A percentile compares a stretch with the other conserved stretches of the same genome.
These are phyloP conservation scores for Antrozous pallidus DNA, from an alignment of 2,797 vertebrate genomes.

Conservation along the genomic window DNA sequence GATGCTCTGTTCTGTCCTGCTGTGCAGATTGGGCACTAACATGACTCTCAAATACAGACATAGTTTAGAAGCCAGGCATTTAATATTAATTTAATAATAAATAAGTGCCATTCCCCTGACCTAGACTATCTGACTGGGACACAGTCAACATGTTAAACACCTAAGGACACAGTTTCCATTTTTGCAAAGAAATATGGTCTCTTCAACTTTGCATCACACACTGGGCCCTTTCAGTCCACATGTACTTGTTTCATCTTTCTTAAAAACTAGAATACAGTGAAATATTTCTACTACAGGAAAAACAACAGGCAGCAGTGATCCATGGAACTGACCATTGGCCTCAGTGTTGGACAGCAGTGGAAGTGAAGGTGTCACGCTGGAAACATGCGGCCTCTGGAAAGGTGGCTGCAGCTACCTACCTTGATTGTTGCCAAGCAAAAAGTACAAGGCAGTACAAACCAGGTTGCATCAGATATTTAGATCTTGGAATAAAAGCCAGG, in stretches of 20 bases:
- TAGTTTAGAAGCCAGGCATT: background rate
- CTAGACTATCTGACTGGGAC: background rate
- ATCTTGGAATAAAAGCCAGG: background rate
- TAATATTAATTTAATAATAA: background rate
- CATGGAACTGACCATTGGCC: background rate
- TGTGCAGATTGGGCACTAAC: background rate
- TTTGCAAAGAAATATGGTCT: background rate
- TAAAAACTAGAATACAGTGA: background rate
- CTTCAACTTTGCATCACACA: background rate
- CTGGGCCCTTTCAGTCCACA: background rate
- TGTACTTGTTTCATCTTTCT: background rate
- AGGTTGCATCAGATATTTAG: background rate
- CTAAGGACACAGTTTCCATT: background rate
- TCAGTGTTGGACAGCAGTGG: background rate
- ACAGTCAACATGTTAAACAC: background rate
- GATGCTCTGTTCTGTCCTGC: background rate
- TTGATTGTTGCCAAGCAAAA: background rate
- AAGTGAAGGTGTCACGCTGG: background rate
- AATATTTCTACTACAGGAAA: background rate
- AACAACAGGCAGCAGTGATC: background rate
- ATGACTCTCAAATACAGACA: background rate
- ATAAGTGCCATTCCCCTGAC: background rate
- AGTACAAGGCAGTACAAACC: background rate
- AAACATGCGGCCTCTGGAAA: background rate
- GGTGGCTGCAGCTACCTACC: background rate